Base-by-base conservation (phyloP, 2,888 invertebrate genomes). In the Torymus aiolomorphi region DNA sequence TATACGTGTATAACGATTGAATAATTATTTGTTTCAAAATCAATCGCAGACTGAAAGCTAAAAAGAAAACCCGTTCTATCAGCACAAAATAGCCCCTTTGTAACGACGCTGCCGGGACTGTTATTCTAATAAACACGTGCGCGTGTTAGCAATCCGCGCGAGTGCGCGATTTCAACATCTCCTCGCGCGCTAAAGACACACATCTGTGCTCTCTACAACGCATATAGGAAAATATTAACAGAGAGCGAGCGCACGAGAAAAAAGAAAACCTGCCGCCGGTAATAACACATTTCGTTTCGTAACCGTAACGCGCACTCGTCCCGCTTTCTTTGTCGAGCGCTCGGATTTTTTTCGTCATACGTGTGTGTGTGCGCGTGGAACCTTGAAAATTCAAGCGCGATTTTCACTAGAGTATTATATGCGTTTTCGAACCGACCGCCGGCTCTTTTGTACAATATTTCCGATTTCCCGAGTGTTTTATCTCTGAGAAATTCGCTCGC, bases 281-380 rank as follows among this genome's bases (percentile, higher is more conserved):
- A 42, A 49, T 52, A 59, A 20, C 67, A 24, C n/a, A 54, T 5
- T 54, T 52, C 11, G 31, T 74, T 79, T 70, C 63, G 31, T 65
- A 74, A 79, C 63, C 57, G 20, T n/a, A n/a, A 31, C 11, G 14
- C 11, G 20, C 31, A 5, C 31, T 31, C 57, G 5, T 18, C 12
- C 10, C 12, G 20, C 63, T 70, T 51, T 74, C 69, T 79, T 70
- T 79, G 59, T 73, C 52, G 31, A 78, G 63, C 54, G 20, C 16
- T 59, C 49, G n/a, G 61, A 42, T 42, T 42, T 76, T 66, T 77
- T 65, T 77, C 51, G 49, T 24, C 54, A 16, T 52, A 31, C 71
- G 42, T 13, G 24, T n/a, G n/a, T n/a, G n/a, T 20, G 2, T 20
- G 2, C 20, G 10, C 8, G 42, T 42, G 1, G 54, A 71, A 49